Base-by-base conservation (phyloP, 2,797 vertebrate genomes). In the Acrocephalus scirpaceus region DNA sequence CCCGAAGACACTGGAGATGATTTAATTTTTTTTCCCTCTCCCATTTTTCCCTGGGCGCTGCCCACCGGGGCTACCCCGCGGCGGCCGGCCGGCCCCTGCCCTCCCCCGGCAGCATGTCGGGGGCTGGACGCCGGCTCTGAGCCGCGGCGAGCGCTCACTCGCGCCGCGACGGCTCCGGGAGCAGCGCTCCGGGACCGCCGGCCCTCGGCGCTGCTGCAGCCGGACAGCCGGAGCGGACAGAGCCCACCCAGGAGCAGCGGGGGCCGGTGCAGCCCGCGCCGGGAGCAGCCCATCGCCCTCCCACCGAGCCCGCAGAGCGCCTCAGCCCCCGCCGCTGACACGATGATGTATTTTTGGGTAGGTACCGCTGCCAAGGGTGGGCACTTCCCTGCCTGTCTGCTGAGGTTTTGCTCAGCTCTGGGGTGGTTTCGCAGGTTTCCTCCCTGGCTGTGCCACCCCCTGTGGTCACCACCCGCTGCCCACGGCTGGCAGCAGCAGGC, bases 321-420 rank as follows among this genome's bases (percentile, higher is more conserved):
- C 79, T 20, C 40, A 11, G 86, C 83, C 67, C 83, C 27, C 1
- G 7, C 84, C 61, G 88, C 89, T 8, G 5, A 78, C 95, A 96
- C 42, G 71, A 94, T 94, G 97, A 84, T 96, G 90, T 97, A 95
- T 93, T 97, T 98, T 89, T 73, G 97, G 94, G 96, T 96, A 83
- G 90, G 95, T 95, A 92, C 90, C 69, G 23, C 53, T 7, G 9
- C 34, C 50, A 5, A 5, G 17, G 22, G 29, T 22, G 73, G 75
- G 47, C 34, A 4, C 36, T 50, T 8, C 30, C 29, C 11, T 45
- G 32, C 36, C 34, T 58, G 13, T 38, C 34, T 40, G 70, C 51
- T 2, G 11, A 61, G 69, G 36, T 40, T 54, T 27, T 15, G 58
- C 87, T 65, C 8, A 4, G 61, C 19, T 7, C 12, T 3, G 14